A percentile compares a stretch with the other conserved stretches of the same genome.
Evolutionary conservation across 2,113 vertebrate genomes (phyloP).

Genomic region (Cyanoliseus patagonus): DNA sequence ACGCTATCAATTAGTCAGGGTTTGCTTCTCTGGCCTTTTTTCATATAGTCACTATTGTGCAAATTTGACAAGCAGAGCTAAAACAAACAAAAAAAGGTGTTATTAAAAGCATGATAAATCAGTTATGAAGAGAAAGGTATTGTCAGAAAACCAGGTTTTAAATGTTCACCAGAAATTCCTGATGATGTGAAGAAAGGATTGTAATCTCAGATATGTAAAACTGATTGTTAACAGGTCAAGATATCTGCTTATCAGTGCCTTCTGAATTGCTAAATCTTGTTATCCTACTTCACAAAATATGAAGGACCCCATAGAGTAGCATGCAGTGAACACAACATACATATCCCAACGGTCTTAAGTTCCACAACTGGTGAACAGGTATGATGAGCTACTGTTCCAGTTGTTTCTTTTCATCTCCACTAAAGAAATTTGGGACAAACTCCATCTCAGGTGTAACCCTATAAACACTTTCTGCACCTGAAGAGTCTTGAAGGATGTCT

Average conservation of each 20-base stretch:
- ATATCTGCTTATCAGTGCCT: not conserved
- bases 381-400: not conserved
- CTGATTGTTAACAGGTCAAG: not conserved
- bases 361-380: not conserved
- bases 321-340: not conserved
- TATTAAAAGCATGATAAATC: not conserved
- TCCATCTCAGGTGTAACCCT: not conserved
- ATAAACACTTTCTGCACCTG: not conserved
- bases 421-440: not conserved
- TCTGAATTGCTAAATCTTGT: not conserved
- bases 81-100: not conserved
- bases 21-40: not conserved
- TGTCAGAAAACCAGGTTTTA: not conserved
- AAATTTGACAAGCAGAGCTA: not conserved
- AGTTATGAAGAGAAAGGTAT: not conserved
- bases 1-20: conserved; percentile 33
- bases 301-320: not conserved
- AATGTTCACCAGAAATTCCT: not conserved
- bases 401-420: not conserved
- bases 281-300: not conserved
- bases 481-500: not conserved
- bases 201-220: not conserved
- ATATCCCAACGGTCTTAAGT: not conserved
- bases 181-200: not conserved
- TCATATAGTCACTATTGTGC: not conserved